Conservation (phyloP, 2,888 invertebrate species). For the Diarsia mendica region DNA sequence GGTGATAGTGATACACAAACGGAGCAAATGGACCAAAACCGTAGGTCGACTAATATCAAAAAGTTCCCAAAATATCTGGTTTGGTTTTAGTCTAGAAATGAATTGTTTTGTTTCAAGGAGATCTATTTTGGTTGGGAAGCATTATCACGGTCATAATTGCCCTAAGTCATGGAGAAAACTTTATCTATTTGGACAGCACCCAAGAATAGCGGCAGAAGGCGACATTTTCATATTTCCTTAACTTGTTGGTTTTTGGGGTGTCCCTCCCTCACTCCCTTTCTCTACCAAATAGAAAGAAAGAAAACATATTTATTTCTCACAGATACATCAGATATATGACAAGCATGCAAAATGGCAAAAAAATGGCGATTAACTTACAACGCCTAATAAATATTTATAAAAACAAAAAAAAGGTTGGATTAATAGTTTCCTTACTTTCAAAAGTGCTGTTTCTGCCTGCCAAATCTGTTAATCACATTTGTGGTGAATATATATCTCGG, state of each 20-base stretch:
- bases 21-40: background rate
- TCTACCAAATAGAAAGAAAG: too few relatives aligned
- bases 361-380: too few relatives aligned
- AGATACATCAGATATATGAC: too few relatives aligned
- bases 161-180: slow-evolving; percentile 27
- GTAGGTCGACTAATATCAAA: background rate
- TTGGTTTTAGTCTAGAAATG: background rate
- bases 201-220: slow-evolving; percentile 25
- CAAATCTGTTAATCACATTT: background rate
- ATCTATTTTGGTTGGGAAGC: slow-evolving; percentile 22
- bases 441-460: background rate
- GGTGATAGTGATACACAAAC: background rate
- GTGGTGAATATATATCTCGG: background rate
- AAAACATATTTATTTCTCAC: too few relatives aligned
- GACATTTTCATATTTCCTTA: slow-evolving; percentile 27
- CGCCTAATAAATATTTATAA: too few relatives aligned
- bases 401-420: too few relatives aligned
- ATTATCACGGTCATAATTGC: slow-evolving; percentile 34
- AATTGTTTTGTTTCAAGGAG: slow-evolving; percentile 13
- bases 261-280: background rate
- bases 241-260: slow-evolving; percentile 2
- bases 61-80: background rate
- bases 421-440: background rate
- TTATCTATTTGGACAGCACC: slow-evolving; percentile 43
- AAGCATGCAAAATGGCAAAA: too few relatives aligned